These are phyloP conservation scores for Ceratosolen solmsi DNA, from an alignment of 1,140 invertebrate species.

Conservation along the genomic window DNA sequence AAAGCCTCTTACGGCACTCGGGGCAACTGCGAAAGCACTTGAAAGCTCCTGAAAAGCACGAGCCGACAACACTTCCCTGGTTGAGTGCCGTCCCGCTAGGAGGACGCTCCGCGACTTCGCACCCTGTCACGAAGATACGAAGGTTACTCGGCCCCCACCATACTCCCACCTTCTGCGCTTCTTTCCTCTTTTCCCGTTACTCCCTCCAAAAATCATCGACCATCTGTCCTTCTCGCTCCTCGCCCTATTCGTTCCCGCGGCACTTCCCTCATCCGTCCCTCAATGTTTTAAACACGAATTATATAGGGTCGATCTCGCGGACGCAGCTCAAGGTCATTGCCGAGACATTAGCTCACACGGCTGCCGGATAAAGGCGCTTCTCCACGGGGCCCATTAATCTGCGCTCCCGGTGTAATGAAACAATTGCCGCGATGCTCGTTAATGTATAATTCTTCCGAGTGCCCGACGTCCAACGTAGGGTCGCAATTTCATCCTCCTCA, in stretches of 20 bases:
- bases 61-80: constrained; percentile 72
- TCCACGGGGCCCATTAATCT: constrained; percentile 25
- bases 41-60: constrained; percentile 74
- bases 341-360: not conserved
- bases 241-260: not conserved
- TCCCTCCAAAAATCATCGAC: constrained; percentile 24
- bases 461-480: constrained; percentile 39
- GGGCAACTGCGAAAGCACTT: constrained; percentile 75
- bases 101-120: constrained; percentile 65
- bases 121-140: constrained; percentile 67
- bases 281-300: too few relatives aligned
- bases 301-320: too few relatives aligned
- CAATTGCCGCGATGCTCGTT: constrained; percentile 54
- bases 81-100: constrained; percentile 69
- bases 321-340: too few relatives aligned
- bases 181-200: constrained; percentile 40
- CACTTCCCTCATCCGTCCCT: too few relatives aligned
- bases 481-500: constrained; percentile 56
- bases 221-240: constrained; percentile 34
- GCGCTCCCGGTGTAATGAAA: constrained; percentile 58
- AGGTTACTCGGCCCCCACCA: constrained; percentile 49
- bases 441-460: constrained; percentile 56
- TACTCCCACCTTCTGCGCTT: not conserved
- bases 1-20: constrained; percentile 74
- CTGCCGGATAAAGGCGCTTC: not conserved